A percentile compares a stretch with the other conserved stretches of the same genome.
Conservation (phyloP, 2,113 vertebrate species). For the Smithornis capensis region DNA sequence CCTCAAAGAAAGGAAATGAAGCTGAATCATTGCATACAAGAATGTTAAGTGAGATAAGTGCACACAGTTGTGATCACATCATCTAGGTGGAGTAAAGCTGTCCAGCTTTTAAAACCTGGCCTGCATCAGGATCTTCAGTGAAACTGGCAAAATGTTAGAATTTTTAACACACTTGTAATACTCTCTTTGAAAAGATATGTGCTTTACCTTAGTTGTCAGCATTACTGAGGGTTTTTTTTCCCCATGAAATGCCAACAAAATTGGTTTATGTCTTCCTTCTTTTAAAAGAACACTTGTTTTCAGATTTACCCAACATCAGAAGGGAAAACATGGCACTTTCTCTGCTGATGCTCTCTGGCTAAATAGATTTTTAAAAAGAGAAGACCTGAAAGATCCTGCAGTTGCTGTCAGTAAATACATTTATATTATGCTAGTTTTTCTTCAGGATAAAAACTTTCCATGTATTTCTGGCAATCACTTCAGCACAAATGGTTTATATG, state of each 20-base stretch:
- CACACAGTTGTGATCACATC: neutral
- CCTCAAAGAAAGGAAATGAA: neutral
- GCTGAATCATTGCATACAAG: neutral
- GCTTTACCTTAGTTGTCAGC: conserved; percentile 3
- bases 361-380: neutral
- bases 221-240: neutral
- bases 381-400: neutral
- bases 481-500: conserved; percentile 58
- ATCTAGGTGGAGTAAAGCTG: neutral
- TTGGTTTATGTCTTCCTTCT: neutral
- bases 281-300: neutral
- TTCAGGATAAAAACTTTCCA: conserved; percentile 49
- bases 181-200: neutral
- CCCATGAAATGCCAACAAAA: neutral
- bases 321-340: neutral
- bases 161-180: neutral
- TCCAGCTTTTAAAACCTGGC: neutral
- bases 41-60: neutral
- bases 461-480: conserved; percentile 40
- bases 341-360: neutral
- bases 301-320: neutral
- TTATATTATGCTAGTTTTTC: conserved; percentile 10
- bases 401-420: conserved; percentile 34
- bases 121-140: neutral
- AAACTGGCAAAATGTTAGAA: neutral